These are phyloP conservation scores for Cephus sareptanus DNA, from an alignment of 2,888 invertebrate genomes.

Conservation along the genomic window DNA sequence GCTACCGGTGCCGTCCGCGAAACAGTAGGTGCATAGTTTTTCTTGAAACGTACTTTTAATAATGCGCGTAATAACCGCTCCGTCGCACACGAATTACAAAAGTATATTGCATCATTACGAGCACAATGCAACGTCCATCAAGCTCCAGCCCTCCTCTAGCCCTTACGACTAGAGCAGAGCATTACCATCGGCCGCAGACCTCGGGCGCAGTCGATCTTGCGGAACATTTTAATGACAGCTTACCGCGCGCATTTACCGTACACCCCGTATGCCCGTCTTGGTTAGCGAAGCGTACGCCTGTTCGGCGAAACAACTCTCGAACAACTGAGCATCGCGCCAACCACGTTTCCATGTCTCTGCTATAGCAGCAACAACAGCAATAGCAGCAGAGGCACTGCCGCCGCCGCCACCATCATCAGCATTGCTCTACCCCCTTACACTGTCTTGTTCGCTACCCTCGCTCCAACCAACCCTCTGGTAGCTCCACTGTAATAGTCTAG, in stretches of 20 bases:
- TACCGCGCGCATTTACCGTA: slow-evolving; percentile 53
- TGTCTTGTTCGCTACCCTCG: background rate
- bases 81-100: slow-evolving; percentile 41
- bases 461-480: background rate
- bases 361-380: background rate
- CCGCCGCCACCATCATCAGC: background rate
- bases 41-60: slow-evolving; percentile 41
- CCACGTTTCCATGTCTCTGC: background rate
- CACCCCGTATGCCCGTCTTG: slow-evolving; percentile 49
- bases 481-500: background rate
- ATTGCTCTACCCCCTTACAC: background rate
- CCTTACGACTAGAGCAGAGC: slow-evolving; percentile 30
- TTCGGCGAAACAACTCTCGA: slow-evolving; percentile 53
- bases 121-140: slow-evolving; percentile 57
- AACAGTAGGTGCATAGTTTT: slow-evolving; percentile 21
- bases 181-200: slow-evolving; percentile 50
- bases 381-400: background rate
- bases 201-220: slow-evolving; percentile 60
- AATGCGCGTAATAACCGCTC: slow-evolving; percentile 38
- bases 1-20: background rate
- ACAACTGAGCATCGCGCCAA: slow-evolving; percentile 31
- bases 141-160: slow-evolving; percentile 40
- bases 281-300: slow-evolving; percentile 49
- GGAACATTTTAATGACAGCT: slow-evolving; percentile 66
- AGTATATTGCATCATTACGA: slow-evolving; percentile 56